A percentile compares a stretch with the other conserved stretches of the same genome.
Conservation (phyloP, 2,888 invertebrate genomes). For the Netelia fuscicornis region DNA sequence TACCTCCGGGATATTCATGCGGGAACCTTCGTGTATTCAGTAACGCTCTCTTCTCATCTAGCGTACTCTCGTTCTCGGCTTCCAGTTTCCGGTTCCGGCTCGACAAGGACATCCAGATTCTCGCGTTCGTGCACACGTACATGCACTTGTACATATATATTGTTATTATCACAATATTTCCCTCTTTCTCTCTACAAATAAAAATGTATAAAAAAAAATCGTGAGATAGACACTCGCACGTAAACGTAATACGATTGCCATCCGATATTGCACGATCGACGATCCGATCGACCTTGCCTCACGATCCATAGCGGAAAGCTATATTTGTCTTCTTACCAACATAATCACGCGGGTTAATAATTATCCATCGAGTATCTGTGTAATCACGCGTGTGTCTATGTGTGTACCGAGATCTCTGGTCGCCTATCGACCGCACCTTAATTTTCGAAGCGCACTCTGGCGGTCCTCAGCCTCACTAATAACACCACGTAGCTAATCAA, state of each 20-base stretch:
- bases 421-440: slow-evolving; percentile 63
- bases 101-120: slow-evolving; percentile 25
- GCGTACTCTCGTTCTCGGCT: slow-evolving; percentile 28
- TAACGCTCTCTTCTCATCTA: slow-evolving; percentile 18
- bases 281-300: slow-evolving; percentile 67
- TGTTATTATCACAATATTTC: neutral
- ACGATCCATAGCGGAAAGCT: slow-evolving; percentile 54
- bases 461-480: slow-evolving; percentile 28
- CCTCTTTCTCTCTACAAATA: neutral
- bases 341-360: slow-evolving; percentile 53
- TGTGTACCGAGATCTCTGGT: slow-evolving; percentile 23
- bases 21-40: slow-evolving; percentile 3
- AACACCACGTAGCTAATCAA: slow-evolving; percentile 1
- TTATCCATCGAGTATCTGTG: slow-evolving; percentile 37
- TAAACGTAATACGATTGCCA: slow-evolving; percentile 3
- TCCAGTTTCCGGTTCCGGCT: slow-evolving; percentile 56
- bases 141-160: neutral
- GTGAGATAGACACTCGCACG: neutral
- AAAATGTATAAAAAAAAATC: no score
- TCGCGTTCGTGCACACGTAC: neutral
- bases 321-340: slow-evolving; percentile 37
- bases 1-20: slow-evolving; percentile 22
- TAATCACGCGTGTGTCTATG: neutral
- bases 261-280: slow-evolving; percentile 64
- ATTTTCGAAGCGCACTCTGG: slow-evolving; percentile 46